Evolutionary conservation across 2,113 vertebrate species (phyloP).

Genomic region (Otolemur garnettii): DNA sequence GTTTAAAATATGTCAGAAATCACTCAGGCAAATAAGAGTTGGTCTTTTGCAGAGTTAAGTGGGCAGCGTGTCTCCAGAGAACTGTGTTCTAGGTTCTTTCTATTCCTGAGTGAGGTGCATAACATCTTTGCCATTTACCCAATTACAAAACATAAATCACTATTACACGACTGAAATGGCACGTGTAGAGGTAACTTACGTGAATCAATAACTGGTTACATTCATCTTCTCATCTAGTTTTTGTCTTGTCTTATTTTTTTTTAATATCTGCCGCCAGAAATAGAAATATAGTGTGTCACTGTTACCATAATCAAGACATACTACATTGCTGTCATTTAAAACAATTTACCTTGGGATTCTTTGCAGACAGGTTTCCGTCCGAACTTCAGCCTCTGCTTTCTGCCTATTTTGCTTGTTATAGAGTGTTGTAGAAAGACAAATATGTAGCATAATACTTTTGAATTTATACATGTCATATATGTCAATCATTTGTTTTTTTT

Average conservation of each 20-base stretch:
- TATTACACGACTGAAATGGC: neutral
- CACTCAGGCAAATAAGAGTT: too few species aligned
- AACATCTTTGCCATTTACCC: neutral
- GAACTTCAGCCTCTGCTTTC: neutral
- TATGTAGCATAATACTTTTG: neutral
- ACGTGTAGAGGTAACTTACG: accelerated
- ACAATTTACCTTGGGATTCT: neutral
- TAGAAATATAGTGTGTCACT: neutral
- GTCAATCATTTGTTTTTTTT: neutral
- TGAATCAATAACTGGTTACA: neutral
- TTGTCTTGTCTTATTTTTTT: neutral
- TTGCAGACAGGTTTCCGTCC: neutral
- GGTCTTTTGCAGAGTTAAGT: too few species aligned
- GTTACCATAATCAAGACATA: neutral
- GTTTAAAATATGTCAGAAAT: too few species aligned
- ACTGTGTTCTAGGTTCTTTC: too few species aligned
- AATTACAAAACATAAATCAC: neutral
- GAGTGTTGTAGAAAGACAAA: neutral
- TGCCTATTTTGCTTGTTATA: neutral
- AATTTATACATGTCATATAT: neutral
- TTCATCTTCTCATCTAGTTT: neutral
- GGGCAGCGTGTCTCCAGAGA: too few species aligned
- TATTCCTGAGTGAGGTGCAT: neutral
- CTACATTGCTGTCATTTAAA: neutral
- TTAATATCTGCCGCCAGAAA: neutral